Percentiles rank a stretch among this genome's conserved stretches.
phyloP scores from a whole-genome alignment of 2,888 invertebrate species.

The Eucera pruinosa region DNA sequence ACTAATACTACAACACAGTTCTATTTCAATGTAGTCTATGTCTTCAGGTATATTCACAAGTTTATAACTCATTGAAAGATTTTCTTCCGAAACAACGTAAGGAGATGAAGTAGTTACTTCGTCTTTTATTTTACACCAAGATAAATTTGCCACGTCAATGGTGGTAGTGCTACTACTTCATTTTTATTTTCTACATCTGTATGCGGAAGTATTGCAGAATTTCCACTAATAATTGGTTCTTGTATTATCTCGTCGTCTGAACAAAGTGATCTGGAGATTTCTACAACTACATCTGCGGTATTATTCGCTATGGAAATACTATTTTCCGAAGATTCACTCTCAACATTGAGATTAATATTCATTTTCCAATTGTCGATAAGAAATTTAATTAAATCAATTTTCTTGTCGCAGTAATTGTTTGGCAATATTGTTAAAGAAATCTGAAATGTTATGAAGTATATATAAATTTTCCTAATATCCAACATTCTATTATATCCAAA shows the following conservation, averaged over 20 bases:
- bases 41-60: constrained; percentile 51
- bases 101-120: constrained; percentile 38
- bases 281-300: constrained; percentile 25
- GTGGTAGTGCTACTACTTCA: neutral
- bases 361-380: constrained; percentile 35
- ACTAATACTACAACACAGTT: constrained; percentile 36
- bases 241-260: neutral
- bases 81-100: constrained; percentile 29
- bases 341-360: constrained; percentile 20
- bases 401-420: constrained; percentile 30
- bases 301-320: neutral
- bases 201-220: neutral
- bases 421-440: constrained; percentile 57
- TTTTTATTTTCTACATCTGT: neutral
- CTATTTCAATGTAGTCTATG: constrained; percentile 55
- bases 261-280: neutral
- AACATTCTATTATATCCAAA: too few species aligned
- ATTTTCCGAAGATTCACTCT: neutral
- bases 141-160: constrained; percentile 50
- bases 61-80: constrained; percentile 31
- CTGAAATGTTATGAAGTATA: constrained; percentile 40
- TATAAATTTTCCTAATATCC: too few species aligned
- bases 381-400: constrained; percentile 53
- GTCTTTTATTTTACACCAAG: constrained; percentile 24
- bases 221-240: constrained; percentile 40